Evolutionary conservation across 1,140 invertebrate species (phyloP), one percentile per base, ranked within the genome.

Genomic region (Tyrophagus putrescentiae): DNA sequence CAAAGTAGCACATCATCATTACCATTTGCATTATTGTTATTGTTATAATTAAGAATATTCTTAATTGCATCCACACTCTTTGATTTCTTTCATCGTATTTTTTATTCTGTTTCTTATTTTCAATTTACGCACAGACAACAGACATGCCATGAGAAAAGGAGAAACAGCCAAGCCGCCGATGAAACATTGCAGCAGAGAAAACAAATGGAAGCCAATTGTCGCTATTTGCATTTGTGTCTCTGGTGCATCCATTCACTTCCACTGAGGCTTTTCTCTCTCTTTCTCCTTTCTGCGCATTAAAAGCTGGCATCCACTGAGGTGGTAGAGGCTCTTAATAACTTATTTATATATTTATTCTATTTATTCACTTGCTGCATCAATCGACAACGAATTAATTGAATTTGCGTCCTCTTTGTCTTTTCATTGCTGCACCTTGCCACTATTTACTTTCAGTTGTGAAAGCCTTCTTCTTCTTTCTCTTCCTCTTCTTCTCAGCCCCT

Each of bases 1-100:
- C n/a, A n/a, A n/a, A n/a, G n/a, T n/a, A n/a, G 45, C 45, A 25
- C 45, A 48, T 48, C 45, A 48, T 48, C 45, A 48, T 48, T 48
- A 48, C 45, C 45, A 48, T 48, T 48, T 48, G 7, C 45, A 48
- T 29, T 21, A 48, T 48, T 9, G 45, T 48, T 48, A 48, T 48
- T 48, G 45, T 48, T 48, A 48, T 48, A 48, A 48, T 48, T 48
- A 48, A 48, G 45, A 48, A 48, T 48, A 48, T 48, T 48, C 45
- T 48, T 48, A 48, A 48, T 48, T 48, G 45, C 45, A 48, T 48
- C 45, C 31, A n/a, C 45, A 21, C 45, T 48, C 45, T 48, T 29
- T 13, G 36, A 39, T 39, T 39, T 39, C 21, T 39, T 39, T 39
- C 21, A 13, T 13, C 21, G 36, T 39, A 13, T 21, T 48, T 48